These are phyloP conservation scores for Hippocampus zosterae DNA, from an alignment of 2,113 vertebrate species.

Conservation along the genomic window DNA sequence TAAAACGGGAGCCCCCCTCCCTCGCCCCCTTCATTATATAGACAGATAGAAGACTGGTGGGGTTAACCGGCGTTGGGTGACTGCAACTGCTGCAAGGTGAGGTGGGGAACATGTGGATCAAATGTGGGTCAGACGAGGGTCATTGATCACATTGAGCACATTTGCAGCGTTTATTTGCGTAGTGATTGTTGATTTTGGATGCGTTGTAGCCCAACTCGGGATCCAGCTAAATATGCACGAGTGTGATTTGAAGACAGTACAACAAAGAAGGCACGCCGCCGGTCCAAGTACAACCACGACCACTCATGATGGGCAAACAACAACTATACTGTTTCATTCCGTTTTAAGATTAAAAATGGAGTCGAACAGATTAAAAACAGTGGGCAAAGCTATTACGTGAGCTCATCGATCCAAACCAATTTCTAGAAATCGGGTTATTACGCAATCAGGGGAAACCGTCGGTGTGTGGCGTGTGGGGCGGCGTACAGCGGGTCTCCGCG, in stretches of 20 bases:
- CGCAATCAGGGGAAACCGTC: conserved; percentile 59
- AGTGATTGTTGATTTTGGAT: conserved; percentile 5
- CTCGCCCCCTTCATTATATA: neutral
- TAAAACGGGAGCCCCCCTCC: neutral
- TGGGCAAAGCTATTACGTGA: conserved; percentile 6
- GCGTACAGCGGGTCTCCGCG: conserved; percentile 47
- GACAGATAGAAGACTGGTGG: conserved; percentile 18
- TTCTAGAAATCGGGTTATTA: conserved; percentile 45
- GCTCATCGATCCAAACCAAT: conserved; percentile 51
- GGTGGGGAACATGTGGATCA: conserved; percentile 48
- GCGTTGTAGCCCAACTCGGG: conserved; percentile 23
- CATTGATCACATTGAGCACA: neutral
- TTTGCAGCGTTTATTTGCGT: neutral
- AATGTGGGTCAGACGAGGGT: conserved; percentile 38
- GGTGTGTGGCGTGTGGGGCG: conserved; percentile 47
- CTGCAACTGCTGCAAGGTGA: conserved; percentile 37
- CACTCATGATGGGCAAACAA: neutral
- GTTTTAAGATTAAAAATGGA: neutral
- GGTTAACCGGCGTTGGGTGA: conserved; percentile 15
- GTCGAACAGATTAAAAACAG: neutral
- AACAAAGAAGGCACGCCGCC: conserved; percentile 56
- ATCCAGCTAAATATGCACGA: conserved; percentile 47
- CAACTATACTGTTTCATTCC: neutral
- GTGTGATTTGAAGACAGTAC: conserved; percentile 48
- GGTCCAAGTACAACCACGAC: conserved; percentile 20